A percentile compares a stretch with the other conserved stretches of the same genome.
These are phyloP conservation scores for Amphimedon queenslandica DNA, from an alignment of 37 sponge, comb jelly and placozoan genomes.

Conservation along the genomic window DNA sequence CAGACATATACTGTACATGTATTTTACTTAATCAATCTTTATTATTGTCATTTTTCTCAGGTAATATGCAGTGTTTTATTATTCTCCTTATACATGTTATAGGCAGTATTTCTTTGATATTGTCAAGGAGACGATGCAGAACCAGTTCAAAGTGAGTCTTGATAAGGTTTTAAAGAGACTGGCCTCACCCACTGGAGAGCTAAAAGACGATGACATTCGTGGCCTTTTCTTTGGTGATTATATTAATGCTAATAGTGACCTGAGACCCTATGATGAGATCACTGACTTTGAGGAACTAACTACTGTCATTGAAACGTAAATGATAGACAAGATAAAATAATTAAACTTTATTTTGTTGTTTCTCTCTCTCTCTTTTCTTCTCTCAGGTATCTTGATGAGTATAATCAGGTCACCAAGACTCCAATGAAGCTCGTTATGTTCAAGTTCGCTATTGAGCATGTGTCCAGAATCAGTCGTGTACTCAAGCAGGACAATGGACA, in stretches of 20 bases:
- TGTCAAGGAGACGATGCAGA: constrained; percentile 65
- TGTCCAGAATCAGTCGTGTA: constrained; percentile 91
- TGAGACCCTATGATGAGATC: constrained; percentile 83
- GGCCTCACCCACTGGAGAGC: constrained; percentile 11
- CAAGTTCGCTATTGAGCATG: constrained; percentile 96
- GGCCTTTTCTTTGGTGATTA: constrained; percentile 96
- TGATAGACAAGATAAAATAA: background rate
- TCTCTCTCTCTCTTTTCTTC: background rate
- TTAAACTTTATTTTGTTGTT: too few species aligned
- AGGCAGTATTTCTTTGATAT: constrained; percentile 87
- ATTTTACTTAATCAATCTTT: too few species aligned
- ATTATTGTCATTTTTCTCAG: too few species aligned
- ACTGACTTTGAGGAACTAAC: constrained; percentile 74
- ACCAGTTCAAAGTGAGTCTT: constrained; percentile 82
- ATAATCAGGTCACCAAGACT: constrained; percentile 97
- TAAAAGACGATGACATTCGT: constrained; percentile 78
- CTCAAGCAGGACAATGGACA: constrained; percentile 97
- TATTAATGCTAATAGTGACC: constrained; percentile 68
- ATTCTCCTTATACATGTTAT: background rate
- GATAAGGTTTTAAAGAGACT: constrained; percentile 82
- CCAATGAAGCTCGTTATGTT: constrained; percentile 98
- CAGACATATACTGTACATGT: too few species aligned
- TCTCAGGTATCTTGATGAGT: constrained; percentile 88
- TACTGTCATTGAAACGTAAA: constrained; percentile 70
- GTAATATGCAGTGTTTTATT: background rate